phyloP scores from a whole-genome alignment of 2,888 invertebrate species.

The Callyntrura sp. region DNA sequence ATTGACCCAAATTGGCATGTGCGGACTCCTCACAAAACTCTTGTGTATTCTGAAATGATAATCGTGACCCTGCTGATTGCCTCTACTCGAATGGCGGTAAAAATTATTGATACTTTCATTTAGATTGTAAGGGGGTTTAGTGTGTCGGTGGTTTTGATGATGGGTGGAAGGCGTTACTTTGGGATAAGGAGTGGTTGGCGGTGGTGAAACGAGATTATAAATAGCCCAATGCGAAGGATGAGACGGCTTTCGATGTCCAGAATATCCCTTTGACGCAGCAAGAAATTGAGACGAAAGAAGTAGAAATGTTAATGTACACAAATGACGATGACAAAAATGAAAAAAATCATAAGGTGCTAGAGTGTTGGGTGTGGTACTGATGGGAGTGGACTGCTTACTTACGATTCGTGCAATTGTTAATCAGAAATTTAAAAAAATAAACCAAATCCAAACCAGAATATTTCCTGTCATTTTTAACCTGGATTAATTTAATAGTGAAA shows the following conservation, averaged over 20 bases:
- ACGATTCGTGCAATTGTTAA: not conserved
- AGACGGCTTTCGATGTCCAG: slow-evolving; percentile 43
- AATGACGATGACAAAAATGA: slow-evolving; percentile 19
- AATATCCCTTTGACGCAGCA: slow-evolving; percentile 34
- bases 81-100: not conserved
- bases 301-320: no score
- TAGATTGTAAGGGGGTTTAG: slow-evolving; percentile 5
- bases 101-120: not conserved
- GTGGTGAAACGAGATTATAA: slow-evolving; percentile 56
- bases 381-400: no score
- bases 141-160: not conserved
- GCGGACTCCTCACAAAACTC: slow-evolving; percentile 50
- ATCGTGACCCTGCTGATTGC: slow-evolving; percentile 46
- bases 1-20: slow-evolving; percentile 50
- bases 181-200: slow-evolving; percentile 29
- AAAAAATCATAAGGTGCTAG: not conserved
- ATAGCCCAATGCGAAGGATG: slow-evolving; percentile 63
- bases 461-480: no score
- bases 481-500: no score
- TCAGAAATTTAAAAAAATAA: no score
- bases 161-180: slow-evolving; percentile 34
- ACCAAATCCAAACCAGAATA: no score
- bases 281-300: not conserved
- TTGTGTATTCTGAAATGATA: slow-evolving; percentile 66
- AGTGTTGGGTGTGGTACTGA: not conserved